Conservation (phyloP, 1,140 invertebrate species). For the Drosophila ironensis region DNA sequence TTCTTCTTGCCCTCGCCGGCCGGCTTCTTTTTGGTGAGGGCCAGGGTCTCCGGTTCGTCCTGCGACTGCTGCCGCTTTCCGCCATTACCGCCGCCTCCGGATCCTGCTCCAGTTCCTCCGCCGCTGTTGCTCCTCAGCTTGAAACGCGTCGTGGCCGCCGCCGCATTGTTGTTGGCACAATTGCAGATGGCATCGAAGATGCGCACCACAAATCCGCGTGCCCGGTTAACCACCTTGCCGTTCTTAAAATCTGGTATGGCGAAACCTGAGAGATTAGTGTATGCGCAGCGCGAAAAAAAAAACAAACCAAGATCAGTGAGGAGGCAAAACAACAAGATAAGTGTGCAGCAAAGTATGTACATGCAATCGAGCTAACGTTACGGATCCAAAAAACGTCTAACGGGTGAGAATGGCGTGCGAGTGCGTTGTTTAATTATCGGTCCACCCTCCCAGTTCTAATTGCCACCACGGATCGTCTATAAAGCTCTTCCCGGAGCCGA, state of each 20-base stretch:
- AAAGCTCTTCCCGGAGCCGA: background rate
- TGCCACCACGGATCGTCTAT: conserved; percentile 16
- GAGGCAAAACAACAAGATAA: conserved; percentile 36
- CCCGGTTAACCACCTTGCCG: conserved; percentile 83
- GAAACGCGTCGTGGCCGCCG: conserved; percentile 81
- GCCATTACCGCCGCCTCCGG: conserved; percentile 16
- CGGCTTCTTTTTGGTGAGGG: conserved; percentile 62
- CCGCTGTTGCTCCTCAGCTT: conserved; percentile 68
- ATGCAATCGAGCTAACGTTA: conserved; percentile 36
- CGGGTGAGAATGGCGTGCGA: conserved; percentile 11
- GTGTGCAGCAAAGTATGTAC: conserved; percentile 36
- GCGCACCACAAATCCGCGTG: conserved; percentile 84
- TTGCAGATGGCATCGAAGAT: conserved; percentile 85
- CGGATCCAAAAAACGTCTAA: background rate
- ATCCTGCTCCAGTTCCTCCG: conserved; percentile 18
- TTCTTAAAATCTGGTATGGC: conserved; percentile 82
- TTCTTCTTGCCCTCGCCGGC: conserved; percentile 59
- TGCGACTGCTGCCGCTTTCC: conserved; percentile 55
- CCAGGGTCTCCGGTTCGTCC: conserved; percentile 57
- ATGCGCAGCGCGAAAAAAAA: conserved; percentile 23
- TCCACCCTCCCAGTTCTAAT: conserved; percentile 23
- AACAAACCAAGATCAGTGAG: conserved; percentile 45
- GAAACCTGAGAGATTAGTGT: conserved; percentile 76
- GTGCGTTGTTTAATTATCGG: conserved; percentile 19
- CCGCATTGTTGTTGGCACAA: conserved; percentile 84